Base-by-base conservation (phyloP, 2,113 vertebrate genomes). In the Semicossyphus pulcher region DNA sequence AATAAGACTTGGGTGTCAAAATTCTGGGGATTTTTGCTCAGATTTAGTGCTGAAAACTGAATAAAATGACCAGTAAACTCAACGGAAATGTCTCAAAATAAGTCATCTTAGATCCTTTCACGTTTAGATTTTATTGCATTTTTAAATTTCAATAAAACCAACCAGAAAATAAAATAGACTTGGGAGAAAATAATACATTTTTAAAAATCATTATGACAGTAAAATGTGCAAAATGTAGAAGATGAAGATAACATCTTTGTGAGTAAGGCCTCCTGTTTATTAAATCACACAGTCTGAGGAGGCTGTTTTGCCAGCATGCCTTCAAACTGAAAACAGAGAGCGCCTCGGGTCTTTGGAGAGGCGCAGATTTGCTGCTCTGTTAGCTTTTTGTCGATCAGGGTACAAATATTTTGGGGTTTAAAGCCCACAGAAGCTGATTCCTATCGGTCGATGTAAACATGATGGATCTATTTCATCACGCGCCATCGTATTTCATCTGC, bases 261-360 rank as follows among this genome's bases (percentile, higher is more conserved):
- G 59, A 51, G 61, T 32, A 21, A 60, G 47, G 26, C 60, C 69
- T 41, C 71, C 34, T 81, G 65, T 77, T 77, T 70, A 47, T 81
- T 45, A 85, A 90, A 88, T 89, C 86, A 85, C 78, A 76, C 65
- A 58, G 58, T 60, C 5, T 56, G 76, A 80, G 72, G 45, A 67
- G 71, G 49, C 44, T 92, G 87, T 91, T 93, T 88, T 92, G 90
- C 91, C 91, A 80, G 66, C 90, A 93, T 76, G 12, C 25, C 26
- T 64, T 51, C 73, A 4, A 48, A 66, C 49, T 83, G 39, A 84
- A 74, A 91, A 89, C 82, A 86, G 83, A 72, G 57, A n/a, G 51
- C n/a, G n/a, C 14, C 78, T 79, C 72, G 75, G 71, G 70, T 65
- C 72, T 88, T 69, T 81, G 86, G 80, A 90, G 32, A 64, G 44